These are phyloP conservation scores for Sparidentex hasta DNA, from an alignment of 2,797 vertebrate species.

Conservation along the genomic window DNA sequence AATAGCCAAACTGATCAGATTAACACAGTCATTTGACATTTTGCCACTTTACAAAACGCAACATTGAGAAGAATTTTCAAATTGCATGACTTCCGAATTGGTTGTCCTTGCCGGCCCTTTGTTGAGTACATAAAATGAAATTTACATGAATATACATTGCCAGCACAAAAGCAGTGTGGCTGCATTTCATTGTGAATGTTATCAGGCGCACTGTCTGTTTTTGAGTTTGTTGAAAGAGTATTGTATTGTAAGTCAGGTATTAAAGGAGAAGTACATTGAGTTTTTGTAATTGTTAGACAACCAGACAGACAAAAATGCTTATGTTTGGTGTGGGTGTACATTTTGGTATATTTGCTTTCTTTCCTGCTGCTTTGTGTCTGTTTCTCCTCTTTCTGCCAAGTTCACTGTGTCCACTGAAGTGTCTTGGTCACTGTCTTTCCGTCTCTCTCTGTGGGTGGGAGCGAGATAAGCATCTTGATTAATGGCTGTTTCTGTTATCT, in stretches of 20 bases:
- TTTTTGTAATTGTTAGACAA: neutral
- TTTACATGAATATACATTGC: slow-evolving; percentile 47
- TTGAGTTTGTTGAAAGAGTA: slow-evolving; percentile 9
- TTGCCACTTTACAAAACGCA: slow-evolving; percentile 41
- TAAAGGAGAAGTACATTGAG: neutral
- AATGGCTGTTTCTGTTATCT: slow-evolving; percentile 42
- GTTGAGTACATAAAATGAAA: slow-evolving; percentile 48
- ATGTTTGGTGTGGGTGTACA: neutral
- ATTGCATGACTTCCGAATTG: slow-evolving; percentile 35
- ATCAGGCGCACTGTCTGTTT: slow-evolving; percentile 13
- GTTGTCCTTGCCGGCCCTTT: slow-evolving; percentile 28
- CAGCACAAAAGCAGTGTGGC: slow-evolving; percentile 12
- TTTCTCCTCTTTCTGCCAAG: neutral
- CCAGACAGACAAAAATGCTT: neutral
- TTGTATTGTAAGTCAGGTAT: neutral
- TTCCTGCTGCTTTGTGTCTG: neutral
- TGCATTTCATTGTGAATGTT: slow-evolving; percentile 36
- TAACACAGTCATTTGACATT: slow-evolving; percentile 42
- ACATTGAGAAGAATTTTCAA: slow-evolving; percentile 28
- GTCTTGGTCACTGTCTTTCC: slow-evolving; percentile 14
- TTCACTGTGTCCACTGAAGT: neutral
- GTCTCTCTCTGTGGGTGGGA: slow-evolving; percentile 33
- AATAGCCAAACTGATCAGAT: slow-evolving; percentile 48
- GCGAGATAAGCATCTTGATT: slow-evolving; percentile 51
- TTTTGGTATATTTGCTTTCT: neutral